Evolutionary conservation across 2,797 vertebrate species (phyloP).

Genomic region (Nasua narica): DNA sequence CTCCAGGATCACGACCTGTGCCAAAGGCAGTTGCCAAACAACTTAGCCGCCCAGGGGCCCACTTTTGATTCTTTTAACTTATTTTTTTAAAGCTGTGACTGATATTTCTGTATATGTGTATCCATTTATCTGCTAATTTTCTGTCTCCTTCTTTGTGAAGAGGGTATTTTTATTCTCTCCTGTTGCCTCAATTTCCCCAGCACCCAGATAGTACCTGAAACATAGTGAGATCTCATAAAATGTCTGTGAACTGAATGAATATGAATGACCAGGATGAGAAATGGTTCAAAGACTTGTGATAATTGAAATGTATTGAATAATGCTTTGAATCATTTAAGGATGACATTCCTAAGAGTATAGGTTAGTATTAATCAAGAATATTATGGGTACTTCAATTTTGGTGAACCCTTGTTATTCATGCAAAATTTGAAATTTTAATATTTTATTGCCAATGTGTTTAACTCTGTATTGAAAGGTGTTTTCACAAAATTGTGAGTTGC

Average conservation of each 20-base stretch:
- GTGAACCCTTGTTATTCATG: not conserved
- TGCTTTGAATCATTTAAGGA: not conserved
- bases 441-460: not conserved
- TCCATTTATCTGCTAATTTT: not conserved
- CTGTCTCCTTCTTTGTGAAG: not conserved
- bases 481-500: not conserved
- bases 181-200: not conserved
- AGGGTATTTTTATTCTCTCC: not conserved
- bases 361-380: not conserved
- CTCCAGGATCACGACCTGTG: too few species aligned
- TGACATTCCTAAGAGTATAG: not conserved
- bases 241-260: not conserved
- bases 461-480: not conserved
- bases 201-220: not conserved
- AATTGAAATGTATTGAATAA: not conserved
- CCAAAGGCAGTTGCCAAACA: too few species aligned
- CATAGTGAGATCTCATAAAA: not conserved
- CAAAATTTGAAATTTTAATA: not conserved
- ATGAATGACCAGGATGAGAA: not conserved
- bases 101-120: not conserved
- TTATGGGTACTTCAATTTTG: not conserved
- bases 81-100: not conserved
- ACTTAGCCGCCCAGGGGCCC: too few species aligned
- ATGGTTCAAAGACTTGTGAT: not conserved
- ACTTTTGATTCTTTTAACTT: not conserved